Conservation (phyloP, 2,888 invertebrate genomes). For the Noctua janthina region DNA sequence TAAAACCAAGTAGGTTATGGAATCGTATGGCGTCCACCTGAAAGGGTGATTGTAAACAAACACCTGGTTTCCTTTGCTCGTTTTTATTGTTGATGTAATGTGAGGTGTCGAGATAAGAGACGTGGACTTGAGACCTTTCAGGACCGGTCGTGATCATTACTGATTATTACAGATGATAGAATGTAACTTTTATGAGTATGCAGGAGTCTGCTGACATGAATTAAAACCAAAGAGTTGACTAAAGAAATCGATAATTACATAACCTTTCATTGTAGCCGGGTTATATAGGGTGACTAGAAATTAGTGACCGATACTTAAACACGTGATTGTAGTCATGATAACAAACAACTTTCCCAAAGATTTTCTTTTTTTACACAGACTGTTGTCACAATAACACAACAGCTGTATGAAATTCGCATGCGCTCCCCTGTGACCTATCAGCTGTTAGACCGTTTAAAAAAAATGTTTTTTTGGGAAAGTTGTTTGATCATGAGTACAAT, state of each 20-base stretch:
- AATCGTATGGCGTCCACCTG: slow-evolving; percentile 33
- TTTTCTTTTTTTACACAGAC: too few species aligned
- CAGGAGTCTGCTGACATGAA: neutral
- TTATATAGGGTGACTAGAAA: too few species aligned
- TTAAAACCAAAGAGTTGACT: neutral
- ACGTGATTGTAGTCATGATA: too few species aligned
- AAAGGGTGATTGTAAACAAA: slow-evolving; percentile 48
- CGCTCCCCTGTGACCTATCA: too few species aligned
- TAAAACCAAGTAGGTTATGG: slow-evolving; percentile 46
- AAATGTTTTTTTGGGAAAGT: too few species aligned
- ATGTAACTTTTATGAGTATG: neutral
- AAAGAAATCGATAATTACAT: neutral
- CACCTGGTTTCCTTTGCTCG: slow-evolving; percentile 42
- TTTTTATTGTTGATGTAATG: slow-evolving; percentile 44
- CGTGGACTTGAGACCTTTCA: slow-evolving; percentile 3
- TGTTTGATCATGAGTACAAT: too few species aligned
- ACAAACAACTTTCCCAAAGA: too few species aligned
- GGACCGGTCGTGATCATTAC: neutral
- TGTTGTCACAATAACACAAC: too few species aligned
- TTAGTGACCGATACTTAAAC: too few species aligned
- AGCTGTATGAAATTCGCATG: too few species aligned
- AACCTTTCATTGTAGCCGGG: neutral
- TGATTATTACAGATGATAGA: neutral
- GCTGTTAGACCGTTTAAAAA: too few species aligned
- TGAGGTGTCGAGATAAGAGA: slow-evolving; percentile 32